Base-by-base conservation (phyloP, 2,888 invertebrate species). In the Hypomecis atomaria region DNA sequence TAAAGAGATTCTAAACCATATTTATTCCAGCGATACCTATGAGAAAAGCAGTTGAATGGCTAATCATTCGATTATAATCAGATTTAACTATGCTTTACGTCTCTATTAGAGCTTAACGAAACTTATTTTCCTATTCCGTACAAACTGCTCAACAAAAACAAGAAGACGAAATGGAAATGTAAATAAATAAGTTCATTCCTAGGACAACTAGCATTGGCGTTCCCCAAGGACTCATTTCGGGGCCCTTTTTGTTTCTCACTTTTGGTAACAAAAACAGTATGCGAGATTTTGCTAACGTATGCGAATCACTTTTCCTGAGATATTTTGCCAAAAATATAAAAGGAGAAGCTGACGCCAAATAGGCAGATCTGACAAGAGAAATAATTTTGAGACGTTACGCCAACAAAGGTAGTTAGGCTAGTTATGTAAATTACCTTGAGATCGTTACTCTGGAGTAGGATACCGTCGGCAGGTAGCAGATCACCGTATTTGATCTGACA, bases 401-500 rank as follows among this genome's bases (percentile, higher is more conserved):
- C n/a, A 52, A 23, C 37, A 11, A 13, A 52, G 10, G 5, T 33
- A 10, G 40, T 34, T 4, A 36, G n/a, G n/a, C 11, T 37, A 7
- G 13, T 9, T 45, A 44, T 45, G n/a, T 45, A 23, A 62, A 40
- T n/a, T 84, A 99, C 96, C 96, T 99, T 99, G 81, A 99, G 95
- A 93, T 99, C 99, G 94, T 99, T 99, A 92, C 99, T 98, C 94
- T 99, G 99, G 87, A 99, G 96, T 82, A 99, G 94, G 80, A 99
- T 94, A 78, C 99, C 99, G 94, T 99, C 99, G 70, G 99, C 99
- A 69, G 99, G 99, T 86, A 99, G 95, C 85, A 99, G 94, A 93
- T 99, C 99, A 82, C 99, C 99, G 86, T 98, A 98, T 91, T 98
- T 98, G 83, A 98, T 96, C 95, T 98, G 99, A 89, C 99, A 99